phyloP scores from a whole-genome alignment of 1,140 invertebrate genomes.

The Drosophila truncata region DNA sequence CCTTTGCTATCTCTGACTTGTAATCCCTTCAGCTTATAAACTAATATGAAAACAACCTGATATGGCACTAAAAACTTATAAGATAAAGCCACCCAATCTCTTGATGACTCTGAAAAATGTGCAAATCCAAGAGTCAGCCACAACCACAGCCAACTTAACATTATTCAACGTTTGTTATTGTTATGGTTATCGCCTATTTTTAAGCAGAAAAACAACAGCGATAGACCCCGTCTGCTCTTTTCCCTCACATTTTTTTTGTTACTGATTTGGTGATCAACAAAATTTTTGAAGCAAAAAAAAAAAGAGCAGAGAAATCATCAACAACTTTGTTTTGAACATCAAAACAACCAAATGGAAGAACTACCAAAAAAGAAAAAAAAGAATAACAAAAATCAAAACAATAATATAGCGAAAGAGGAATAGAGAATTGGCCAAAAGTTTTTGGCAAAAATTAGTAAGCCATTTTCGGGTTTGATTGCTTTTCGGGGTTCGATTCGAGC shows the following conservation, averaged over 20 bases:
- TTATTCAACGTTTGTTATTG: constrained; percentile 49
- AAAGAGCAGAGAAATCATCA: constrained; percentile 29
- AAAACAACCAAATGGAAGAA: constrained; percentile 33
- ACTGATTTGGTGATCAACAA: constrained; percentile 38
- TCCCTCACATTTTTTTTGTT: constrained; percentile 2
- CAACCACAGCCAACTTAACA: constrained; percentile 27
- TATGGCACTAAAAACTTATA: constrained; percentile 26
- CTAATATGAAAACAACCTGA: constrained; percentile 36
- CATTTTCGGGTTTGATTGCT: constrained; percentile 34
- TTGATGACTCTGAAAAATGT: constrained; percentile 22
- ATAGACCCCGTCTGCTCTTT: constrained; percentile 11
- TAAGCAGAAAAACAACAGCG: constrained; percentile 32
- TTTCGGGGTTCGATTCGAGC: constrained; percentile 23
- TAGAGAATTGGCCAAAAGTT: constrained; percentile 27
- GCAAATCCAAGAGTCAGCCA: constrained; percentile 35
- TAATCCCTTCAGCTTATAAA: constrained; percentile 24
- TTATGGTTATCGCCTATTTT: constrained; percentile 48
- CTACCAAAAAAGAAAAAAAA: constrained; percentile 12
- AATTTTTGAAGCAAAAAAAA: constrained; percentile 10
- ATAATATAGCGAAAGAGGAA: constrained; percentile 9
- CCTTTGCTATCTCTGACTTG: constrained; percentile 8
- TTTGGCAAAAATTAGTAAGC: constrained; percentile 51
- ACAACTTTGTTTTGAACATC: constrained; percentile 50
- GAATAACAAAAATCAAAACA: constrained; percentile 30
- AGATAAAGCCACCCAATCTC: constrained; percentile 38